Evolutionary conservation across 2,888 invertebrate genomes (phyloP), one percentile per base, ranked within the genome.

Genomic region (Embidobia sp.): DNA sequence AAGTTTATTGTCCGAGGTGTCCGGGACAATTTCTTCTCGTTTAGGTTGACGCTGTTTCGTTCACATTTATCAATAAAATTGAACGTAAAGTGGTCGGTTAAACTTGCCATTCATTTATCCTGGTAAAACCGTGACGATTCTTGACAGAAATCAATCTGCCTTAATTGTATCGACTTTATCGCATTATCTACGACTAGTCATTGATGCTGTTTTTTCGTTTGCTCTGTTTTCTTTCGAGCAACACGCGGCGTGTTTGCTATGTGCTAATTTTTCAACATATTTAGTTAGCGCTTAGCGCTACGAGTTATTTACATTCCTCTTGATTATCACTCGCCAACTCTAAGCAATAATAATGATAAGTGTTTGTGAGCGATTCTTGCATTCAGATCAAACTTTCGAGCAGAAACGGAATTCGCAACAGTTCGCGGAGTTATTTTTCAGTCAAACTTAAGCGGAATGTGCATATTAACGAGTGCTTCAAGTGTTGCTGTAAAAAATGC

Each of bases 261-360:
- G 44, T 59, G 31, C 10, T 48, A 48, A 46, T 61, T 46, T 61
- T 48, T 26, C 11, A 16, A 27, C 18, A 7, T 18, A 61, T 57
- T 57, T 40, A 42, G 10, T 57, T 19, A 42, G 40, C 2, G 19
- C 22, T 46, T 27, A 37, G 33, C 37, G 26, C 33, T 8, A 10
- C 10, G 7, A 37, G n/a, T 48, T 63, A 37, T 63, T 63, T 63
- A 29, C 48, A 46, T 37, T 48, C 8, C 61, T 16, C 22, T 48
- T 35, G 8, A 63, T 63, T 49, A 63, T 15, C 48, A 16, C 27
- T 16, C 35, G 31, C 10, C 10, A 59, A 40, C 15, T 33, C 1
- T 16, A n/a, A 13, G 37, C 37, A 37, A 63, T 59, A 46, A 46
- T 29, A 37, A 33, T 15, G 48, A 37, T 29, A 35, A 61, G 46